Evolutionary conservation across 2,113 vertebrate genomes (phyloP), one percentile per base, ranked within the genome.

Genomic region (Misgurnus mizolepis): DNA sequence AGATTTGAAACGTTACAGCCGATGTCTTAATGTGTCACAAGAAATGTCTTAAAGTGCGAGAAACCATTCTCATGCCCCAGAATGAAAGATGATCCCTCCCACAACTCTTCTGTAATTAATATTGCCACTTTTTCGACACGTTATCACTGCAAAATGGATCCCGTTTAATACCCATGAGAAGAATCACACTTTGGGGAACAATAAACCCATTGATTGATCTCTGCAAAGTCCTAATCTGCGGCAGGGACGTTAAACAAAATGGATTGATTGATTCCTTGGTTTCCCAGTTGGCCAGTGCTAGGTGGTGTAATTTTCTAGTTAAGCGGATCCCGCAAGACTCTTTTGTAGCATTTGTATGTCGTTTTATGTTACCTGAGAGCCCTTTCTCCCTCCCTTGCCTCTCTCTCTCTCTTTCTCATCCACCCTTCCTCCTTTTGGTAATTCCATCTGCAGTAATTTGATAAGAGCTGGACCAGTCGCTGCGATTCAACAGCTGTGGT

Each of bases 181-280:
- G 92, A 90, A 94, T 92, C 92, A 92, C 88, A 91, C 95, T 91
- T 92, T 43, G 65, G 92, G 90, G 94, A 94, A 93, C 88, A 94
- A 92, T 94, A 92, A 89, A 67, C 62, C 90, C 93, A 95, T 96
- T 96, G 95, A 96, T 96, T 93, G 90, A 94, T 95, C 91, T 88
- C 91, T 90, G 92, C 93, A 92, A 93, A 85, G 89, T 87, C 89
- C 88, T 88, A 86, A 91, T 60, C 89, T 89, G 85, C 89, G 88
- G 89, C 88, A 92, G 90, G 88, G 86, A 82, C 79, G 61, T 88
- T 89, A 93, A 83, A 92, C 88, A 90, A 88, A 93, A 85, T 84
- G 91, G 88, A 89, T 87, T 88, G 91, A 90, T 89, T 92, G 91
- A 91, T 90, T 91, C 87, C 5, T 81, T 92, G 93, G 90, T 84